A percentile compares a stretch with the other conserved stretches of the same genome.
Conservation (phyloP, 2,888 invertebrate species). For the Theodoxus fluviatilis region DNA sequence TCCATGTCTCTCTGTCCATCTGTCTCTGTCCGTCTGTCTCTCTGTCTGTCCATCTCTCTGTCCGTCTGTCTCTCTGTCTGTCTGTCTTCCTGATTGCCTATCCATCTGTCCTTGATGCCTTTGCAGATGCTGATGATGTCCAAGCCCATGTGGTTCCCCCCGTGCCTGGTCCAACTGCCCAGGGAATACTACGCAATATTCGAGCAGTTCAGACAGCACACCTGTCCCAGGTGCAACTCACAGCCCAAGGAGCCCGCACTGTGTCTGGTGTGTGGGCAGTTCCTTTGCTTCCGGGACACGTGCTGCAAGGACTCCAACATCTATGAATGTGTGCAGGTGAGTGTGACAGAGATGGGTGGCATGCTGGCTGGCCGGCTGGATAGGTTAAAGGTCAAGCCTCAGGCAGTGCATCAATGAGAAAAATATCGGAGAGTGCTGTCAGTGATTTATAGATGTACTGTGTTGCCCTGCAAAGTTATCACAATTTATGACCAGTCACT, state of each 20-base stretch:
- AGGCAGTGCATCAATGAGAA: no score
- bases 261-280: slow-evolving; percentile 89
- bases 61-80: neutral
- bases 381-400: no score
- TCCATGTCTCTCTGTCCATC: neutral
- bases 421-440: no score
- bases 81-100: neutral
- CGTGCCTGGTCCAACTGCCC: slow-evolving; percentile 84
- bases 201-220: slow-evolving; percentile 88
- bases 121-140: slow-evolving; percentile 50
- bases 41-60: neutral
- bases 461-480: no score
- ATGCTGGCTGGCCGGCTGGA: no score
- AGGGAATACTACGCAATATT: slow-evolving; percentile 90
- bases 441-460: no score
- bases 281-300: slow-evolving; percentile 77
- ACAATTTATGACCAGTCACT: no score
- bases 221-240: slow-evolving; percentile 86
- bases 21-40: neutral
- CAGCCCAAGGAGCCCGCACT: slow-evolving; percentile 90
- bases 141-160: slow-evolving; percentile 70
- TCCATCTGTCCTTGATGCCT: slow-evolving; percentile 5
- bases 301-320: slow-evolving; percentile 72
- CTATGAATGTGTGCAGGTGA: slow-evolving; percentile 84
- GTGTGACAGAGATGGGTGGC: no score